Conservation (phyloP, 1,140 invertebrate genomes). For the Aphaenogaster floridana region DNA sequence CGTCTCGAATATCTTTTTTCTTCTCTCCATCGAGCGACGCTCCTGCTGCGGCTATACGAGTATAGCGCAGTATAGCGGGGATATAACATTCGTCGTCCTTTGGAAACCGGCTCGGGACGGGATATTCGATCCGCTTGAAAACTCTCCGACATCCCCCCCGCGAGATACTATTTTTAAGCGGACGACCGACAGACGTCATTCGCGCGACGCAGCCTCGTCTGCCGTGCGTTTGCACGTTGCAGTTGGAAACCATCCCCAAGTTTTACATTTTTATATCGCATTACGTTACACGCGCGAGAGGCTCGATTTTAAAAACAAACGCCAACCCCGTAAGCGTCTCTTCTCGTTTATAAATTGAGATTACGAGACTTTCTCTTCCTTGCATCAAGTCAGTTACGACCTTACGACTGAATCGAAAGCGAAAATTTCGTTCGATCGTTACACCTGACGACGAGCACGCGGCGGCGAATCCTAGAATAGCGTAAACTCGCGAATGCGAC, state of each 20-base stretch:
- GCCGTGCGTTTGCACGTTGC: not conserved
- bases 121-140: slow-evolving; percentile 52
- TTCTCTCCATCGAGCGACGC: slow-evolving; percentile 40
- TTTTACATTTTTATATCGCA: slow-evolving; percentile 11
- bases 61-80: not conserved
- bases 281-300: not conserved
- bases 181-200: slow-evolving; percentile 44
- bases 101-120: slow-evolving; percentile 4
- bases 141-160: slow-evolving; percentile 16
- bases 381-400: not conserved
- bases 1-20: slow-evolving; percentile 67
- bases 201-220: slow-evolving; percentile 17
- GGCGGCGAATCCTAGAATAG: not conserved
- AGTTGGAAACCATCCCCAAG: not conserved
- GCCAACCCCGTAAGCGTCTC: not conserved
- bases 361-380: not conserved
- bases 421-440: not conserved
- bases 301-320: not conserved
- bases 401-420: too few relatives aligned
- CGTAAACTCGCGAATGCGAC: too few relatives aligned
- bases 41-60: slow-evolving; percentile 34
- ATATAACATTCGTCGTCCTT: slow-evolving; percentile 12
- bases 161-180: slow-evolving; percentile 44
- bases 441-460: not conserved
- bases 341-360: not conserved